Conservation (phyloP, 2,113 vertebrate species). For the Neotragus moschatus region DNA sequence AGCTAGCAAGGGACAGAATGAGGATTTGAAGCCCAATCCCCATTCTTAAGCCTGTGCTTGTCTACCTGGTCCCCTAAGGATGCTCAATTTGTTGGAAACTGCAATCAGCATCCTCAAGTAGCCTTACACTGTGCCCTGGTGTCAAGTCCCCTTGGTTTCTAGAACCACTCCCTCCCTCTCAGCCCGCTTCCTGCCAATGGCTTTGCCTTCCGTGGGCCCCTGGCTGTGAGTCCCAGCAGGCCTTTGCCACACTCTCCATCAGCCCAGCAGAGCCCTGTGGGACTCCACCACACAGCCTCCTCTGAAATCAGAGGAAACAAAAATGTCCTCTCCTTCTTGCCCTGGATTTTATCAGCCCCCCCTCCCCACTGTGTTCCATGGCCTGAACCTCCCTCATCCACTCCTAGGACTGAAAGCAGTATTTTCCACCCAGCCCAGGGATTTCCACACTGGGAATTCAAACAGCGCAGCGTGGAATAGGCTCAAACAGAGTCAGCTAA, state of each 20-base stretch:
- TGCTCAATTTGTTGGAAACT: background rate
- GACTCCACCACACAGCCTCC: background rate
- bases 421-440: background rate
- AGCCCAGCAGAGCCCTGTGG: background rate
- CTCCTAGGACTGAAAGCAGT: background rate
- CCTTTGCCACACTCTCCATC: background rate
- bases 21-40: background rate
- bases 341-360: too few relatives aligned
- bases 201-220: background rate
- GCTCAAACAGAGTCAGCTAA: conserved; percentile 40
- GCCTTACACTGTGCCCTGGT: background rate
- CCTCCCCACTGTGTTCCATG: background rate
- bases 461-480: background rate
- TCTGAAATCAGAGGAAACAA: background rate
- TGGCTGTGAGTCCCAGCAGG: background rate
- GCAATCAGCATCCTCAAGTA: background rate
- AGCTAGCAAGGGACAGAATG: background rate
- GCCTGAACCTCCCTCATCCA: background rate
- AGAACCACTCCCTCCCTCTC: background rate
- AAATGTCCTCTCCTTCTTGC: background rate
- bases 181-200: background rate
- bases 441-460: conserved; percentile 50
- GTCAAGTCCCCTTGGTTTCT: background rate
- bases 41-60: fast-evolving
- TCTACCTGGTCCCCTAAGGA: background rate